Conservation (phyloP, 2,113 vertebrate species). For the Podarcis muralis region DNA sequence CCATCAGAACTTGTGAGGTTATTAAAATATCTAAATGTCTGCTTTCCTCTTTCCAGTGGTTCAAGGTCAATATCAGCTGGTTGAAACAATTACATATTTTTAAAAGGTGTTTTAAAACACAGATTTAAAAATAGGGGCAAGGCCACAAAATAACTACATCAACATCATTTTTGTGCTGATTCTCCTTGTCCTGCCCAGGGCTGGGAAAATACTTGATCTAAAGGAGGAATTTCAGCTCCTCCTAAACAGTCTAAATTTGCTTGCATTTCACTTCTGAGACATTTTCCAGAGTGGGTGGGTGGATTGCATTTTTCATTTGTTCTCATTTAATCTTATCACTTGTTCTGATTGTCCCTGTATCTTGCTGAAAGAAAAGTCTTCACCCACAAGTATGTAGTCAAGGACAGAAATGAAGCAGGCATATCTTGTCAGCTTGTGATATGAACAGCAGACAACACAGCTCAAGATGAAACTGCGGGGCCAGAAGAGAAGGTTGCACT, state of each 20-base stretch:
- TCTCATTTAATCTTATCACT: constrained; percentile 6
- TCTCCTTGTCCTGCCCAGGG: neutral
- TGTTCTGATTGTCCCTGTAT: constrained; percentile 1
- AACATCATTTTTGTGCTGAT: neutral
- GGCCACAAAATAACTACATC: neutral
- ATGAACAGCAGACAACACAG: neutral
- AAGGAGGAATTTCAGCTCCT: neutral
- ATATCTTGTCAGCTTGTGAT: neutral
- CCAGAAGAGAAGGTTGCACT: neutral
- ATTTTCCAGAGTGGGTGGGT: neutral
- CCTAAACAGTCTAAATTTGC: neutral
- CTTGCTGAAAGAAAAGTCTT: neutral
- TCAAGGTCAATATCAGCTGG: neutral
- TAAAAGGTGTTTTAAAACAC: neutral
- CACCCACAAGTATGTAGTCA: neutral
- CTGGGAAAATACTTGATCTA: too few relatives aligned
- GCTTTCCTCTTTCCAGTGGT: neutral
- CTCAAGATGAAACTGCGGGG: neutral
- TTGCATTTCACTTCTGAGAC: constrained; percentile 10
- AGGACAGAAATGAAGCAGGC: neutral
- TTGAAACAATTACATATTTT: neutral
- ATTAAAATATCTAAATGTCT: neutral
- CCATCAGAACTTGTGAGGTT: constrained; percentile 41
- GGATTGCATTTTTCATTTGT: neutral
- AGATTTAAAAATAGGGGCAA: neutral